phyloP scores from a whole-genome alignment of 2,113 vertebrate species.

The Sakesphorus luctuosus region DNA sequence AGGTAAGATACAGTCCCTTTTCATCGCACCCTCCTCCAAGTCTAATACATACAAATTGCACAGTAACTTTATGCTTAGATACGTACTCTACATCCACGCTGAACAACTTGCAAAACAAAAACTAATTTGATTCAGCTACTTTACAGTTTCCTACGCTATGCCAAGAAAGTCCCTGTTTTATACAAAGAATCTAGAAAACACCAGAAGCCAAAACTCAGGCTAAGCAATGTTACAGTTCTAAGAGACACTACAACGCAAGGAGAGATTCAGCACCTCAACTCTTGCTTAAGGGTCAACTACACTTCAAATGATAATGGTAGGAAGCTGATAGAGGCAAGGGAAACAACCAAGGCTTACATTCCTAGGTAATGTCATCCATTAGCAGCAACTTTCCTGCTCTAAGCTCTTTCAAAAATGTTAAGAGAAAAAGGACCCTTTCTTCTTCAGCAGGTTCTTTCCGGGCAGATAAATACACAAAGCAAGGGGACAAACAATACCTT shows the following conservation, averaged over 20 bases:
- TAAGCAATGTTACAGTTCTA: neutral
- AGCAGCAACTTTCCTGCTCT: neutral
- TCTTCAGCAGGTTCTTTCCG: neutral
- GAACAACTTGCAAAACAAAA: neutral
- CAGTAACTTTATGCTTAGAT: neutral
- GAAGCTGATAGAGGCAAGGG: neutral
- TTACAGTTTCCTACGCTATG: neutral
- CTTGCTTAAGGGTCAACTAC: neutral
- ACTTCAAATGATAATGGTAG: neutral
- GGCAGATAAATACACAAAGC: neutral
- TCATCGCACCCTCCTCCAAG: neutral
- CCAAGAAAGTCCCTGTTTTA: neutral
- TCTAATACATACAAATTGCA: neutral
- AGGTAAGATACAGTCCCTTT: neutral
- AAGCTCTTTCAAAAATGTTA: neutral
- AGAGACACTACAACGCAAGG: neutral
- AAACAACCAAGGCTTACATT: neutral
- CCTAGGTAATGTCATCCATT: neutral
- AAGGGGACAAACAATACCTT: neutral
- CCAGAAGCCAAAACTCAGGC: neutral
- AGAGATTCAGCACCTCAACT: neutral
- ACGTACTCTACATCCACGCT: neutral
- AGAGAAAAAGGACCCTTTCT: neutral
- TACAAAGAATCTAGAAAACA: neutral
- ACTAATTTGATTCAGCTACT: neutral